Base-by-base conservation (phyloP, 2,888 invertebrate genomes). In the Scelioninae gen. 2 region DNA sequence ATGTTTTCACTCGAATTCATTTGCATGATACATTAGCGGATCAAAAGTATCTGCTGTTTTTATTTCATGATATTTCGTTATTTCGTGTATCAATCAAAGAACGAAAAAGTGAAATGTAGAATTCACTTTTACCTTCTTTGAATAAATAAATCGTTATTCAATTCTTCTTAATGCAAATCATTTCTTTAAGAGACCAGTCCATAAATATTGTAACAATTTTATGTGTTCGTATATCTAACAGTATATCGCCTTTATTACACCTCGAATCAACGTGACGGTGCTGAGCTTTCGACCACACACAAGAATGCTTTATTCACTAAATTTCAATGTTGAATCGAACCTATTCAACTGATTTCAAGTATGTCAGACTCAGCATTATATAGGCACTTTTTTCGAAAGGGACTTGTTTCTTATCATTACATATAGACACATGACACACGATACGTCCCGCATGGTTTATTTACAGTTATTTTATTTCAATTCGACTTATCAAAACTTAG, bases 391-490 rank as follows among this genome's bases (percentile, higher is more conserved):
- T 61, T 67, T 63, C 39, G 45, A 53, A 65, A 60, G 71, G 68
- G 58, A 63, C 61, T 58, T 31, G 63, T 61, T 68, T 41, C 74
- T 74, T 74, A 74, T 74, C 71, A 67, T 52, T 31, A 41, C 55
- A 33, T 22, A 65, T 7, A 9, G 53, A 68, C 71, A 16, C 28
- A 48, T 39, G 70, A 60, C 53, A 68, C 33, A 18, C 43, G 65
- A 53, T 55, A 61, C 52, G 60, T 63, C 67, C 74, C 71, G 68
- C 64, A 64, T 64, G 55, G 46, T 64, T 64, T 71, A 58, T 67
- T 48, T 71, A 74, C 71, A 71, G 70, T 74, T 71, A 74, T 43
- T 70, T 50, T 52, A 65, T 71, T 67, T 43, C 67, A 39, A 60
- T 61, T 61, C 5, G 33, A 70, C 37, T 67, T 70, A 74, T 74